Base-by-base conservation (phyloP, 1,140 invertebrate species). In the Cydia pomonella region DNA sequence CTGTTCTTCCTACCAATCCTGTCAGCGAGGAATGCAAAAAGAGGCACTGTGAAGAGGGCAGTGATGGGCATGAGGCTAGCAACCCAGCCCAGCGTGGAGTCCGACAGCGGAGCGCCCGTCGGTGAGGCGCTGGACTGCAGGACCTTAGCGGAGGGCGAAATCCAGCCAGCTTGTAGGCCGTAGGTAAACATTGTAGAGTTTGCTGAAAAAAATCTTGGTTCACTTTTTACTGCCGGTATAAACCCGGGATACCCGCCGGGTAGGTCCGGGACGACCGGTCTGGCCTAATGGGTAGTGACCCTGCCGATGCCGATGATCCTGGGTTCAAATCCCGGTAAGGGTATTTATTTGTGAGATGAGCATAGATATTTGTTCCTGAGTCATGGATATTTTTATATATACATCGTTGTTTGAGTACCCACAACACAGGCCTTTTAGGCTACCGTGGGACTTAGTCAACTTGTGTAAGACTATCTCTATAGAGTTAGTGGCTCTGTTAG, bases 81-180 rank as follows among this genome's bases (percentile, higher is more conserved):
- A 16, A 94, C 80, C 93, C 93, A 94, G 0, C 94, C 94, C 2
- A 93, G 82, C 12, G 82, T 85, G 10, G 91, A 89, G 33, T 92
- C 87, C 0, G 93, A 93, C 69, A 95, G 81, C 0, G 92, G 88
- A 0, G 33, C 74, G 4, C 91, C 92, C 0, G 93, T 77, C 0
- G 94, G 93, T 0, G 90, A 88, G 21, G 85, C 23, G 0, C 83
- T 63, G 1, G 90, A 90, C 71, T 91, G 86, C 1, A 95, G 75
- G 18, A 87, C 77, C 0, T 91, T 92, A 7, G 91, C 85, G 76
- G 93, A 88, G 0, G 94, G 94, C 0, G 94, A 94, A 7, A 92
- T 79, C 94, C 94, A 95, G 7, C 94, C 94, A 1, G 93, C 72
- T 53, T 93, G 88, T 16, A 90, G 81, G 0, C 94, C 94, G 71